Conservation (phyloP, 2,797 vertebrate species). For the Gadopsis bispinosus region DNA sequence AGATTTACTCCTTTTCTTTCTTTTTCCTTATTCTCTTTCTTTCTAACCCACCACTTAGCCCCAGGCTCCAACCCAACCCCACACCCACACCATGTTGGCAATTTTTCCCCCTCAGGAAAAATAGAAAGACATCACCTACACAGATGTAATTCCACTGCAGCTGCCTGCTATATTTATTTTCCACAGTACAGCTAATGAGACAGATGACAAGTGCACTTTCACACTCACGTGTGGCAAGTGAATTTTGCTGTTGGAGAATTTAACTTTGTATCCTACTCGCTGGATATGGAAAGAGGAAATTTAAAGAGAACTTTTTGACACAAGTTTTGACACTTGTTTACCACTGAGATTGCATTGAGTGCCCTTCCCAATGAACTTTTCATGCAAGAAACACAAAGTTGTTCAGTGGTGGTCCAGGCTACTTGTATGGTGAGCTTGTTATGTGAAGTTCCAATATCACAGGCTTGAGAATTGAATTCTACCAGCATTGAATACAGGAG, state of each 20-base stretch:
- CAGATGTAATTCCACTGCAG: background rate
- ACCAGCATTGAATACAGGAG: background rate
- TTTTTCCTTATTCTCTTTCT: background rate
- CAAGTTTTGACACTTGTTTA: background rate
- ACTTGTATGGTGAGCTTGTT: background rate
- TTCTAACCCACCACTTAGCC: background rate
- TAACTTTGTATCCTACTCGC: background rate
- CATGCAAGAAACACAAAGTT: background rate
- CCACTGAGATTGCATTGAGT: background rate
- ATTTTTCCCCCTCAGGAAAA: background rate
- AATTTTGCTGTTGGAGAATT: background rate
- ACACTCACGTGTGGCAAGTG: background rate
- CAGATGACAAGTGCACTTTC: background rate
- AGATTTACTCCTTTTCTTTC: constrained; percentile 24
- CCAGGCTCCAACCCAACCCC: constrained; percentile 1
- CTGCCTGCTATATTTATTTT: background rate
- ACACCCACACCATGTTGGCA: constrained; percentile 13
- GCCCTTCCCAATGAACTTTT: background rate
- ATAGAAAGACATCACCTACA: constrained; percentile 1
- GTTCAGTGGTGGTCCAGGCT: background rate
- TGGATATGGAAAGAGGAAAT: background rate
- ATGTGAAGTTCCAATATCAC: background rate
- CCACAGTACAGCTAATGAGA: constrained; percentile 10
- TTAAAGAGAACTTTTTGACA: background rate
- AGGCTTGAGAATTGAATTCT: background rate